phyloP scores from a whole-genome alignment of 2,797 vertebrate species.

The Sebastes wilsoni region DNA sequence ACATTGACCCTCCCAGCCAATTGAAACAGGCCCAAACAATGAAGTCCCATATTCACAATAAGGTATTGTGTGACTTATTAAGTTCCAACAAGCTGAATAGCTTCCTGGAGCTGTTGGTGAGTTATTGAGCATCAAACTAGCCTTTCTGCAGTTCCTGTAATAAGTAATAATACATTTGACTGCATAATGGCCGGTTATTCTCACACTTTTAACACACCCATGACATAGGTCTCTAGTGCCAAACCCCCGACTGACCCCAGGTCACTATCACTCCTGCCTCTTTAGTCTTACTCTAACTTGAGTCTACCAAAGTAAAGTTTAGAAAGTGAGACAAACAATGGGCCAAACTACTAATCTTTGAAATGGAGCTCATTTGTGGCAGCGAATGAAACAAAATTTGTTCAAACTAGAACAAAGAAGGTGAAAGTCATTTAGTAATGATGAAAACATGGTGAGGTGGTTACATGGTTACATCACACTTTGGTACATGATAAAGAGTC shows the following conservation, averaged over 20 bases:
- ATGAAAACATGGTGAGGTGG: background rate
- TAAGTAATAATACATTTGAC: background rate
- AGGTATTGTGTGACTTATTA: too few relatives aligned
- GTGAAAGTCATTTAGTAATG: background rate
- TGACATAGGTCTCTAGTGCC: too few relatives aligned
- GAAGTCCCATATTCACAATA: too few relatives aligned
- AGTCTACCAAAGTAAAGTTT: background rate
- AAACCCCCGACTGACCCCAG: too few relatives aligned
- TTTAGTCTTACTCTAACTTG: background rate
- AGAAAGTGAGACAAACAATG: background rate
- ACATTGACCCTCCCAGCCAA: background rate
- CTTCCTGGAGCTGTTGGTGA: background rate
- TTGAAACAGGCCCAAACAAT: background rate
- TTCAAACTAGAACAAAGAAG: background rate
- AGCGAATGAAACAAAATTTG: background rate
- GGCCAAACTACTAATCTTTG: too few relatives aligned
- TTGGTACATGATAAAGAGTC: background rate
- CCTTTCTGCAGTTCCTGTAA: background rate
- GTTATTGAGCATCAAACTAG: background rate
- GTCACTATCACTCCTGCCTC: too few relatives aligned
- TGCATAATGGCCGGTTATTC: background rate
- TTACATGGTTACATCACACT: background rate
- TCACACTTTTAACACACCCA: background rate
- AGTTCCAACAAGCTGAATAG: background rate
- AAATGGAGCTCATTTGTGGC: background rate